Evolutionary conservation across 2,113 vertebrate species (phyloP), one percentile per base, ranked within the genome.

Genomic region (Parotia lawesii): DNA sequence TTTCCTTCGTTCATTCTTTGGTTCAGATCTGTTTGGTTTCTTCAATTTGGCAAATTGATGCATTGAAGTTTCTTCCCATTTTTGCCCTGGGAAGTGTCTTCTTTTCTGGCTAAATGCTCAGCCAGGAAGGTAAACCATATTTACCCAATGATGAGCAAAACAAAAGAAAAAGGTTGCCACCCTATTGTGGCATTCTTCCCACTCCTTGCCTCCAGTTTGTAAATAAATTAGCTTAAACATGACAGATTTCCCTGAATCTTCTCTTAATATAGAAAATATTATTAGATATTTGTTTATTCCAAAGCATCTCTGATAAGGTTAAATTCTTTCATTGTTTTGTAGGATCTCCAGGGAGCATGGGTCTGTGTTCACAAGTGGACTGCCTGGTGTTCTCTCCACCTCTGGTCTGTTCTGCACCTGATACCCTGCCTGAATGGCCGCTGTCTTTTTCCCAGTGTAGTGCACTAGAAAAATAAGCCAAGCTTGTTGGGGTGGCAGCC

Each of bases 31-130:
- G 29, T 85, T 95, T 75, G 40, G 11, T 85, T 85, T 78, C 24
- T 45, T 97, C 73, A 53, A 48, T 96, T 69, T 94, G 89, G 47
- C 69, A 90, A 74, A 51, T 23, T 85, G 54, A 74, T 0, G 0
- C 50, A 60, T 10, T 50, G 33, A 56, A 71, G 87, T 86, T 90
- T 94, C 29, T 89, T 93, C 92, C 51, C 50, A 15, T 78, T 50
- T 27, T 72, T 61, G 67, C 76, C 27, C 28, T 61, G 57, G 40
- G 75, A 86, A 20, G 2, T 67, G 54, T 76, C 40, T 16, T 75
- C 37, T 92, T 78, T 88, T 69, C 33, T 85, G 53, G 17, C 22
- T 94, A 69, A 91, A 86, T 65, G 42, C 45, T 65, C 23, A 71
- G 79, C 19, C 70, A 38, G 33, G 44, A 81, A 94, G 42, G 70